Evolutionary conservation across 2,113 vertebrate species (phyloP).

Genomic region (Hydrochoerus hydrochaeris): DNA sequence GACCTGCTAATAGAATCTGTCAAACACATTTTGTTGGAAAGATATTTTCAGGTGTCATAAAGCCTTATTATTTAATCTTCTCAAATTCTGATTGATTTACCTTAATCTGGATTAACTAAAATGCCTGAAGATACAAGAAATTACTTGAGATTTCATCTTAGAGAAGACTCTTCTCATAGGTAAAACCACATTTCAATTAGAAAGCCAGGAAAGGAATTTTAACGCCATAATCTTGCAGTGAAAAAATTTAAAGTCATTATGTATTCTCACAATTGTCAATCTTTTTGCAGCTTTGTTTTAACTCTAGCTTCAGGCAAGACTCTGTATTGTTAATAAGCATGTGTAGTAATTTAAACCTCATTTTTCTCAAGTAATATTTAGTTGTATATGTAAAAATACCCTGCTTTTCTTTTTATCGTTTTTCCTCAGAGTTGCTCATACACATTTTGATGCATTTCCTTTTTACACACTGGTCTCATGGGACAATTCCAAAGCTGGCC

Average conservation of each 20-base stretch:
- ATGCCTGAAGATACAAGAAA: constrained; percentile 13
- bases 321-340: not conserved
- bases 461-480: not conserved
- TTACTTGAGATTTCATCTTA: not conserved
- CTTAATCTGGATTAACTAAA: constrained; percentile 53
- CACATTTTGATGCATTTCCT: not conserved
- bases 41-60: constrained; percentile 21
- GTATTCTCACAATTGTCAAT: not conserved
- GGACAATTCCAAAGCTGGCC: not conserved
- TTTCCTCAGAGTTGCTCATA: not conserved
- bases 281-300: not conserved
- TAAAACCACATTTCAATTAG: not conserved
- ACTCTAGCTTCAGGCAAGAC: not conserved
- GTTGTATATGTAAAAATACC: not conserved
- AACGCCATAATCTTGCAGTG: not conserved
- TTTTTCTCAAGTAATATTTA: constrained; percentile 1
- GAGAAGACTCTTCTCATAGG: not conserved
- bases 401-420: not conserved
- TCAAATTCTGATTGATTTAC: constrained; percentile 24
- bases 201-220: not conserved
- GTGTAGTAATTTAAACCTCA: not conserved
- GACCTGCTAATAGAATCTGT: not conserved
- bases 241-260: not conserved
- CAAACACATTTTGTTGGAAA: constrained; percentile 21
- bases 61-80: constrained; percentile 21